Evolutionary conservation across 2,888 invertebrate species (phyloP).

Genomic region (Dryomyza anilis): DNA sequence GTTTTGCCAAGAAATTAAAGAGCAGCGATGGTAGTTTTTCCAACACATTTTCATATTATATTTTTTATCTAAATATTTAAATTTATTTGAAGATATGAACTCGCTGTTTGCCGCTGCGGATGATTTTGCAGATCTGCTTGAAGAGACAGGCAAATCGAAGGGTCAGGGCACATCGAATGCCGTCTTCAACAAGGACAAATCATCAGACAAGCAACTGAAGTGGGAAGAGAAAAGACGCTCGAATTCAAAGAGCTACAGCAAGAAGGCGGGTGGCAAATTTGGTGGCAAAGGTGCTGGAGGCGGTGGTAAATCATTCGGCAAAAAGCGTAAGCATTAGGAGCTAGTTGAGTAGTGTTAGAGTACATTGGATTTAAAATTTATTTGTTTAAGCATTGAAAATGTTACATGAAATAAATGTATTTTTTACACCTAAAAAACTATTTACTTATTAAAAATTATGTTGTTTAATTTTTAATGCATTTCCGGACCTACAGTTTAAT

Average conservation of each 20-base stretch:
- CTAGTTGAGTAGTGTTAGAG: background rate
- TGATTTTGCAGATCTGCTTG: conserved; percentile 85
- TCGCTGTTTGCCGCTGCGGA: conserved; percentile 83
- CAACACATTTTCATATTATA: background rate
- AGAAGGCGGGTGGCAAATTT: conserved; percentile 32
- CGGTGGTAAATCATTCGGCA: conserved; percentile 32
- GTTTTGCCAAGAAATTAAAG: conserved; percentile 55
- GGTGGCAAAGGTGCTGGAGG: background rate
- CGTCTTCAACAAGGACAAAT: conserved; percentile 76
- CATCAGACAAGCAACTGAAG: conserved; percentile 77
- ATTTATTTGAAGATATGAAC: conserved; percentile 62
- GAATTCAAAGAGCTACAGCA: conserved; percentile 48
- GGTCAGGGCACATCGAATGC: conserved; percentile 72
- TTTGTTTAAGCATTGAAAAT: background rate
- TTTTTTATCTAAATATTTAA: background rate
- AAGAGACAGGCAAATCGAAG: conserved; percentile 77
- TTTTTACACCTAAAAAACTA: background rate
- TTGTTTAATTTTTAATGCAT: too few species aligned
- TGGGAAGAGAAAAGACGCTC: conserved; percentile 76
- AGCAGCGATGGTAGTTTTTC: conserved; percentile 49
- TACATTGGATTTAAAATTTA: background rate
- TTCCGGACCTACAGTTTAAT: too few species aligned
- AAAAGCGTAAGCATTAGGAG: conserved; percentile 40
- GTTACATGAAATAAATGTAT: background rate
- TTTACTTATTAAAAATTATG: too few species aligned